Evolutionary conservation across 1,140 invertebrate genomes (phyloP).

Genomic region (Leptoteleia sp.): DNA sequence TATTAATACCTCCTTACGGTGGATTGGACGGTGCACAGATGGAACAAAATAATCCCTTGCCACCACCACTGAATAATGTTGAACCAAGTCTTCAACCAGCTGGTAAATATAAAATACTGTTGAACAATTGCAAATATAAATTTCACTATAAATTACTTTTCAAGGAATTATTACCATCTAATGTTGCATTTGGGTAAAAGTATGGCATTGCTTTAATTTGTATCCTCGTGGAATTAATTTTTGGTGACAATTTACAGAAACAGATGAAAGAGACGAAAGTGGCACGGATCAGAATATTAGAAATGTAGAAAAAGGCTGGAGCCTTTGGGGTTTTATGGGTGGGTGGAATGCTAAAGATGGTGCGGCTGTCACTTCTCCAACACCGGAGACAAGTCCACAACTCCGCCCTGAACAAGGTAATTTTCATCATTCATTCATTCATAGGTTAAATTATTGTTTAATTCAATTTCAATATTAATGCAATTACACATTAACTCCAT

Average conservation of each 20-base stretch:
- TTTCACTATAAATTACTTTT: too few relatives aligned
- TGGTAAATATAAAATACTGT: conserved; percentile 61
- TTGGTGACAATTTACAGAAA: conserved; percentile 59
- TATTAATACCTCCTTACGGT: conserved; percentile 84
- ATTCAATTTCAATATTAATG: too few relatives aligned
- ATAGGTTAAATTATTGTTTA: too few relatives aligned
- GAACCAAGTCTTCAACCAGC: conserved; percentile 75
- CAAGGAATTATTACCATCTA: too few relatives aligned
- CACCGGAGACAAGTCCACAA: conserved; percentile 76
- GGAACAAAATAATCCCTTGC: conserved; percentile 76
- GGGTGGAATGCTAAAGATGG: conserved; percentile 79
- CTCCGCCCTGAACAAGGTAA: conserved; percentile 79
- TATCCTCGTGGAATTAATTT: too few relatives aligned
- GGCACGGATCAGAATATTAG: conserved; percentile 73
- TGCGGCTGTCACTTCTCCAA: conserved; percentile 74
- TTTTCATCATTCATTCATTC: neutral
- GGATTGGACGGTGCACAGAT: conserved; percentile 77
- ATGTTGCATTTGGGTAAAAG: too few relatives aligned
- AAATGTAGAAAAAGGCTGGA: conserved; percentile 79
- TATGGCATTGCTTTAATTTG: too few relatives aligned
- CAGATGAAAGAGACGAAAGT: conserved; percentile 76
- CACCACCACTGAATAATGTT: conserved; percentile 79
- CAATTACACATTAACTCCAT: too few relatives aligned
- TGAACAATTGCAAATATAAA: too few relatives aligned
- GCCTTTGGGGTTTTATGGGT: conserved; percentile 81